Evolutionary conservation across 2,797 vertebrate genomes (phyloP).

Genomic region (Vultur gryphus): DNA sequence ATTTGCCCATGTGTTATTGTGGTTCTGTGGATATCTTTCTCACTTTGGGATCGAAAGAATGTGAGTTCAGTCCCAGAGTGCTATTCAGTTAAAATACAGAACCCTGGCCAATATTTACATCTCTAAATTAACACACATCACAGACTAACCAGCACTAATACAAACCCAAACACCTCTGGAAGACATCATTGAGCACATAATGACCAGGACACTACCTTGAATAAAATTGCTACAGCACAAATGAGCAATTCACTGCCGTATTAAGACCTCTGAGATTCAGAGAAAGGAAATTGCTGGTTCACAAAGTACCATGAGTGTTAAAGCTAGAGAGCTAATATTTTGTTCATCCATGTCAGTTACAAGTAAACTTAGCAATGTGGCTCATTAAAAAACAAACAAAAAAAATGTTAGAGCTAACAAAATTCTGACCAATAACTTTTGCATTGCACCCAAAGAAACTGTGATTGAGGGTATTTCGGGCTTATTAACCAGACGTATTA

Average conservation of each 20-base stretch:
- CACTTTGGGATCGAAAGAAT: neutral
- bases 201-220: neutral
- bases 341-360: neutral
- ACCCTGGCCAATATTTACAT: neutral
- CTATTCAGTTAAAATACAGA: constrained; percentile 18
- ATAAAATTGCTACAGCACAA: constrained; percentile 4
- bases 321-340: neutral
- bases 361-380: neutral
- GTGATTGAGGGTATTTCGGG: neutral
- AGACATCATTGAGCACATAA: constrained; percentile 23
- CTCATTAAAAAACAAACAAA: neutral
- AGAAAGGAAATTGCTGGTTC: neutral
- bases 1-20: neutral
- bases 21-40: neutral
- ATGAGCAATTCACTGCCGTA: neutral
- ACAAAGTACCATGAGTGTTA: constrained; percentile 14
- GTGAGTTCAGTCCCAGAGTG: neutral
- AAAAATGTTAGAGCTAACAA: neutral
- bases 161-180: constrained; percentile 19
- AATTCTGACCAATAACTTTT: neutral
- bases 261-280: constrained; percentile 27
- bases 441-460: neutral
- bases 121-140: constrained; percentile 29
- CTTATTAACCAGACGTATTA: neutral
- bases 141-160: neutral